Conservation (phyloP, 2,797 vertebrate species). For the Linurgus olivaceus region DNA sequence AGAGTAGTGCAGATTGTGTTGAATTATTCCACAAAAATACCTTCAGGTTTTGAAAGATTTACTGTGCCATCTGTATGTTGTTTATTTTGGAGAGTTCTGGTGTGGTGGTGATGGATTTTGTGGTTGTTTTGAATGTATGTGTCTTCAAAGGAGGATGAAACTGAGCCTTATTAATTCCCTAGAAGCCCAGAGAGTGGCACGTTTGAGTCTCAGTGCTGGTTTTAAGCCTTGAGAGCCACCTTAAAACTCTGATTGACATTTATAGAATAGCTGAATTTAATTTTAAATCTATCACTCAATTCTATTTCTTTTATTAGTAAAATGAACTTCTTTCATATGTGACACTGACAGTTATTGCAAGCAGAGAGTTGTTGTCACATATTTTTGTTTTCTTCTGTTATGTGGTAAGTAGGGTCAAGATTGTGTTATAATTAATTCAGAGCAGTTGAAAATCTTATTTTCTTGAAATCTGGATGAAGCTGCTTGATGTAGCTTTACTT, state of each 20-base stretch:
- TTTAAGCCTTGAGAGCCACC: not conserved
- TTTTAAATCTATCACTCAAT: constrained; percentile 16
- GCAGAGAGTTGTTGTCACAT: constrained; percentile 21
- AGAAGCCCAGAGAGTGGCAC: not conserved
- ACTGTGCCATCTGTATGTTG: not conserved
- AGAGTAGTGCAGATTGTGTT: constrained; percentile 7
- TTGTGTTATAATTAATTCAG: constrained; percentile 27
- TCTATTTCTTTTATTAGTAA: constrained; percentile 30
- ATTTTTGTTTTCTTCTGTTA: constrained; percentile 31
- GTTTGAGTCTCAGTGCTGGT: not conserved
- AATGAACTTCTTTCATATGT: constrained; percentile 11
- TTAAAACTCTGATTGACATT: constrained; percentile 17
- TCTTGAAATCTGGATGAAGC: not conserved
- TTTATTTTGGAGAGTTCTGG: constrained; percentile 28
- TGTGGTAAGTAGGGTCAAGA: constrained; percentile 6
- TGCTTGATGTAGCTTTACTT: not conserved
- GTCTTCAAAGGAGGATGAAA: not conserved
- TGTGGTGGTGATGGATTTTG: constrained; percentile 2
- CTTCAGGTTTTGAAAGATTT: constrained; percentile 13
- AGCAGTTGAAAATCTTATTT: not conserved
- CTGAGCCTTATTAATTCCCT: not conserved
- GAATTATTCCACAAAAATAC: constrained; percentile 25
- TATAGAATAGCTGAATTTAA: constrained; percentile 24
- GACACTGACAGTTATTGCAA: not conserved
- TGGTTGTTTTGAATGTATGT: not conserved